Base-by-base conservation (phyloP, 1,140 invertebrate species). In the Lordiphosa stackelbergi region DNA sequence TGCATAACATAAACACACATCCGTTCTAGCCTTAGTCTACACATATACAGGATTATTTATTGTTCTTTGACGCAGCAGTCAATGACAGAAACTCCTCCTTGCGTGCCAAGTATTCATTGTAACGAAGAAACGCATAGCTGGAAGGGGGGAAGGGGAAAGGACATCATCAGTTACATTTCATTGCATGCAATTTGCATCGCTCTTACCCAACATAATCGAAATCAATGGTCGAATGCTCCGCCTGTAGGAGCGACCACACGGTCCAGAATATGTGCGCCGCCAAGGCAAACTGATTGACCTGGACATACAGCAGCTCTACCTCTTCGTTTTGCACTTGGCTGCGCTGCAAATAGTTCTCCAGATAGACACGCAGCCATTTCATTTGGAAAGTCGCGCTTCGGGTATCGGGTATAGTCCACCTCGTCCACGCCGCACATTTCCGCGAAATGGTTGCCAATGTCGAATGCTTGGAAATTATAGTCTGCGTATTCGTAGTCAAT, bases 401-500 rank as follows among this genome's bases (percentile, higher is more conserved):
- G 97, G 88, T 96, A 98, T 42, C 91, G 89, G 3, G 90, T 89
- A 87, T 93, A 95, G 85, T 96, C 93, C 4, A 94, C 91, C 68
- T 93, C 90, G 38, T 91, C 92, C 31, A 95, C 89, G 94, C 97
- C 97, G 77, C 95, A 95, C 91, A 96, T 99, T 91, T 99, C 98
- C 78, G 94, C 93, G 90, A 99, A 99, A 90, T 99, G 97, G 90
- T 99, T 98, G 10, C 94, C 98, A 87, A 99, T 97, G 89, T 99
- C 98, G 89, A 92, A 99, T 1, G 96, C 94, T 88, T 97, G 95
- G 89, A 96, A 98, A 89, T 99, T 99, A 73, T 93, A 93, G 57
- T 91, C 94, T 5, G 95, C 95, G 89, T 99, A 99, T 88, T 99
- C 98, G 89, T 96, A 99, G 89, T 99, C 98, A 75, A 99, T 99